These are phyloP conservation scores for Alectura lathami DNA, from an alignment of 2,113 vertebrate species.

Conservation along the genomic window DNA sequence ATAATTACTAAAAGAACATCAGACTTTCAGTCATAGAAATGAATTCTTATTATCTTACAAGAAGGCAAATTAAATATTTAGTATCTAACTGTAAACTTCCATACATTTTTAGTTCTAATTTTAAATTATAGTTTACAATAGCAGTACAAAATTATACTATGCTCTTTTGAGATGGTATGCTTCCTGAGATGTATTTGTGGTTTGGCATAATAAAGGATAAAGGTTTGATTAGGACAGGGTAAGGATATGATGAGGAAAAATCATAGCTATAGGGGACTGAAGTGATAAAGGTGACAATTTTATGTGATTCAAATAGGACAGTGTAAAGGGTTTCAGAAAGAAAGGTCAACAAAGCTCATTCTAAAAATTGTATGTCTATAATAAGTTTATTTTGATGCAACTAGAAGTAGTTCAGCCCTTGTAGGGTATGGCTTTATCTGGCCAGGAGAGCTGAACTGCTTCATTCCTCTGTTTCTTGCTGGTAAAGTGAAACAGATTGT, in stretches of 20 bases:
- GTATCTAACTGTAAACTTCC: neutral
- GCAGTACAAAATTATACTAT: neutral
- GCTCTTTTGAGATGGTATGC: neutral
- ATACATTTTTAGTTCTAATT: neutral
- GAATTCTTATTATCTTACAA: neutral
- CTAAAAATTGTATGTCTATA: neutral
- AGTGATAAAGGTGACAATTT: neutral
- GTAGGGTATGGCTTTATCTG: neutral
- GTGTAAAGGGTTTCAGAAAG: neutral
- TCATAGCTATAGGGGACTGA: neutral
- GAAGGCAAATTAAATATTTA: neutral
- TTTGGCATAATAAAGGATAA: neutral
- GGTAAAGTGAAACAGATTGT: neutral
- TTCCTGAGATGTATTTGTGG: neutral
- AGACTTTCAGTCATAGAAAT: neutral
- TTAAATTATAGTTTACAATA: neutral
- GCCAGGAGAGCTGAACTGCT: neutral
- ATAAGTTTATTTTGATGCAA: neutral
- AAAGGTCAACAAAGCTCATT: neutral
- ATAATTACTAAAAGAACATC: neutral
- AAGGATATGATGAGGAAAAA: neutral
- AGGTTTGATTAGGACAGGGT: no score
- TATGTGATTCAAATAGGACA: neutral
- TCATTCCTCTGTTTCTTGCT: neutral
- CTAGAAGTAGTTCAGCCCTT: neutral